Base-by-base conservation (phyloP, 2,113 vertebrate species). In the Pantherophis guttatus region DNA sequence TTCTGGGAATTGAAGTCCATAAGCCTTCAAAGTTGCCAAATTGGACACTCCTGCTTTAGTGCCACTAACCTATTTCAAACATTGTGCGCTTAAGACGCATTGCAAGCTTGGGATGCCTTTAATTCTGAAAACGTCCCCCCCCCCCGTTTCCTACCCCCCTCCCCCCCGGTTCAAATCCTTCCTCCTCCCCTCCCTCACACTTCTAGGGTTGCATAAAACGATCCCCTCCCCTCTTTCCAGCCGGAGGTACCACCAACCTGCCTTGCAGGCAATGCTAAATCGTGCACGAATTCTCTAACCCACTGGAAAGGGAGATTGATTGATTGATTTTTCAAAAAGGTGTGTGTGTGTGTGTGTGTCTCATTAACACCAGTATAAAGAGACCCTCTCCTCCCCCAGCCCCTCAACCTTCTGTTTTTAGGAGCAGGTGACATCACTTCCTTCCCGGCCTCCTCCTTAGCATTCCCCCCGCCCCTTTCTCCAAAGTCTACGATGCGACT, bases 361-460 rank as follows among this genome's bases (percentile, higher is more conserved):
- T n/a, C 86, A n/a, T 33, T n/a, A 24, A 44, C 58, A 54, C 9
- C 7, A 1, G 15, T 53, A 26, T 48, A 11, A 58, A 29, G 17
- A 21, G 7, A 24, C 58, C 11, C 5, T 0, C 13, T 48, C 44
- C 44, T 48, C 17, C n/a, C 52, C 21, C 24, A 33, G 5, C 50
- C 33, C 2, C 75, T 0, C 55, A 2, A 5, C 12, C 54, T 52
- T 65, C 44, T 90, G 44, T 19, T 19, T 29, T 19, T 29, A 12
- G 44, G 29, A 59, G 86, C 24, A 54, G 88, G 53, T 95, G 93
- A 95, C 93, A 93, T 92, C 95, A 95, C 93, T 94, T 91, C 89
- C 95, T 90, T 5, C 91, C 59, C 91, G 23, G 21, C 48, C 87
- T 86, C 94, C 95, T 95, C 91, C 94, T 92, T 95, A 95, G 91